These are phyloP conservation scores for Zygothrica quintamaculata DNA, from an alignment of 2,888 invertebrate genomes.

Conservation along the genomic window DNA sequence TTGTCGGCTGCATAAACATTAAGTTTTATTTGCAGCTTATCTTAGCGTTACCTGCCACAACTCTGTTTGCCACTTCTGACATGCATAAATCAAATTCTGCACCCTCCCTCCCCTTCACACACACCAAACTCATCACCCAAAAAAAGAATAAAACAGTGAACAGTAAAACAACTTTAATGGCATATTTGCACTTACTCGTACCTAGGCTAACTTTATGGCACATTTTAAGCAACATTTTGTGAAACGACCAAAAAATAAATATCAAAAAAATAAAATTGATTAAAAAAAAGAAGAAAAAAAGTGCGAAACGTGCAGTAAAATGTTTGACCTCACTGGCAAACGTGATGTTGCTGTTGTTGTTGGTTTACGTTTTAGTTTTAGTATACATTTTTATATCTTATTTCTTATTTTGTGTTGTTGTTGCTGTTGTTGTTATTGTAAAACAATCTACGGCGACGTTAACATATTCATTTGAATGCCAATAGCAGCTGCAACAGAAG, in stretches of 20 bases:
- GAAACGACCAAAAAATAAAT: too few relatives aligned
- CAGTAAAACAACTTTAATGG: constrained; percentile 33
- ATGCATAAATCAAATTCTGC: constrained; percentile 59
- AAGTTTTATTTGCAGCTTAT: constrained; percentile 73
- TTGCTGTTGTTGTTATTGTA: constrained; percentile 33
- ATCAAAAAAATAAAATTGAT: constrained; percentile 3
- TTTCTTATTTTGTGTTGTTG: constrained; percentile 3
- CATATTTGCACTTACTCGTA: constrained; percentile 16
- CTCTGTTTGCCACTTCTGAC: not conserved
- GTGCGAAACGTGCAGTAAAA: constrained; percentile 30
- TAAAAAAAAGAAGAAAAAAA: constrained; percentile 33
- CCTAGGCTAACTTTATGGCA: constrained; percentile 41
- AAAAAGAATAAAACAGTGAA: too few relatives aligned
- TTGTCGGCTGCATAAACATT: constrained; percentile 75
- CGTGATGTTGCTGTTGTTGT: constrained; percentile 36
- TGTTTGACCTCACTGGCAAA: constrained; percentile 45
- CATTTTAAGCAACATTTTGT: constrained; percentile 21
- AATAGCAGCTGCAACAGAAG: constrained; percentile 66
- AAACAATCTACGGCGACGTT: constrained; percentile 54
- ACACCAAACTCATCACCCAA: too few relatives aligned
- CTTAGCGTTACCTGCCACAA: constrained; percentile 16
- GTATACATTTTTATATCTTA: too few relatives aligned
- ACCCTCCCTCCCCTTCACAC: too few relatives aligned
- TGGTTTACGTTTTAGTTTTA: constrained; percentile 26
- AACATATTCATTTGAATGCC: constrained; percentile 77